Conservation (phyloP, 2,888 invertebrate species). For the Dusona sp. region DNA sequence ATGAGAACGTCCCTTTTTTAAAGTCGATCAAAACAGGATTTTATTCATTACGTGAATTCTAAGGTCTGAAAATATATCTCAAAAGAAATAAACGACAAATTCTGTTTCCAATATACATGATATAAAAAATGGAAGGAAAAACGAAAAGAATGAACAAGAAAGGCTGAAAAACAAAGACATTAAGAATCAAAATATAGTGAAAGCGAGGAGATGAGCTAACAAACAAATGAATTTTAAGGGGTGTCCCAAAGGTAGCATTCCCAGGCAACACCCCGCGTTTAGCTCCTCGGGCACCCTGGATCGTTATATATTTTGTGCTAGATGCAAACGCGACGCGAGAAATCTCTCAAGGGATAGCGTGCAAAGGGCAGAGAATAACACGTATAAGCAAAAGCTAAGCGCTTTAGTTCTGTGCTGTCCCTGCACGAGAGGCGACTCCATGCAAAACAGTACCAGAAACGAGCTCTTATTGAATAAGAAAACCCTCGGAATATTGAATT, state of each 20-base stretch:
- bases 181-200: not conserved
- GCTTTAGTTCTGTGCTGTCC: slow-evolving; percentile 21
- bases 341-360: slow-evolving; percentile 3
- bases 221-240: not conserved
- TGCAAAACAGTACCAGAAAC: slow-evolving; percentile 18
- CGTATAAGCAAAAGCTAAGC: slow-evolving; percentile 41
- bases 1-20: no score
- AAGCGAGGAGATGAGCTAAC: not conserved
- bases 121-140: no score
- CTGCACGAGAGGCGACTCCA: not conserved
- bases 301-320: slow-evolving; percentile 13
- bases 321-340: slow-evolving; percentile 3
- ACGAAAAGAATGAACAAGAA: not conserved
- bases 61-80: no score
- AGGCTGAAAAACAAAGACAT: slow-evolving; percentile 16
- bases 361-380: slow-evolving; percentile 26
- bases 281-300: slow-evolving; percentile 18
- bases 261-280: slow-evolving; percentile 24
- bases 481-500: slow-evolving; percentile 13
- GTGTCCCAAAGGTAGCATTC: slow-evolving; percentile 1
- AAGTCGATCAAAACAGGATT: no score
- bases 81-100: no score
- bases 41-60: no score
- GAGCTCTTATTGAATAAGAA: slow-evolving; percentile 34
- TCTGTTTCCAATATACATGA: no score